These are phyloP conservation scores for Hemibagrus guttatus DNA, from an alignment of 2,797 vertebrate genomes.

Conservation along the genomic window DNA sequence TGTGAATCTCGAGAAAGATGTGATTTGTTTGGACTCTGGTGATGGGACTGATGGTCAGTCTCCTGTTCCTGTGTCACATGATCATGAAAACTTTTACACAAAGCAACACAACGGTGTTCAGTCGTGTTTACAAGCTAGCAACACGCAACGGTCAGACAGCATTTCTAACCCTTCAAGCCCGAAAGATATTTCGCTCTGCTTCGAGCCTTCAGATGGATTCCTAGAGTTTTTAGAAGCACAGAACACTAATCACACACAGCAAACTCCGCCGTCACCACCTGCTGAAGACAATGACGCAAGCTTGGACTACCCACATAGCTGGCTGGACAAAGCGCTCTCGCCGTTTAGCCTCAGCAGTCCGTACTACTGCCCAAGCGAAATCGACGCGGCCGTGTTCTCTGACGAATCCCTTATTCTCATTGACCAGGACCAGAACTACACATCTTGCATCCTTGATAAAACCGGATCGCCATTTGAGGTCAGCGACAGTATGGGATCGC, in stretches of 20 bases:
- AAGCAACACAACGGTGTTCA: background rate
- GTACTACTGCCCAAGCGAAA: conserved; percentile 51
- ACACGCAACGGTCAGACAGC: background rate
- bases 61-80: background rate
- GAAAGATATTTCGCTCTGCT: background rate
- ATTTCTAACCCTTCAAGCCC: background rate
- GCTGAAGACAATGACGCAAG: conserved; percentile 19
- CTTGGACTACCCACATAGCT: conserved; percentile 23
- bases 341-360: conserved; percentile 40
- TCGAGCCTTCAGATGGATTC: background rate
- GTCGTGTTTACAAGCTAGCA: background rate
- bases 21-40: conserved; percentile 10
- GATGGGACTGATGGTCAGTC: background rate
- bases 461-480: background rate
- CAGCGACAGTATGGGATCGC: background rate
- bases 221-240: background rate
- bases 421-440: background rate
- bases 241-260: conserved; percentile 39
- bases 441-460: background rate
- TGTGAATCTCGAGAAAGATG: conserved; percentile 28
- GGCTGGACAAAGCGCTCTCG: conserved; percentile 19
- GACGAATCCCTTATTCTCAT: conserved; percentile 31
- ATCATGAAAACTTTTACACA: background rate
- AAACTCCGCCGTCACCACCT: background rate
- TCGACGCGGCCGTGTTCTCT: conserved; percentile 44